Percentiles rank a stretch among this genome's conserved stretches.
phyloP scores from a whole-genome alignment of 1,140 invertebrate species.

The Gonioctena quinquepunctata region DNA sequence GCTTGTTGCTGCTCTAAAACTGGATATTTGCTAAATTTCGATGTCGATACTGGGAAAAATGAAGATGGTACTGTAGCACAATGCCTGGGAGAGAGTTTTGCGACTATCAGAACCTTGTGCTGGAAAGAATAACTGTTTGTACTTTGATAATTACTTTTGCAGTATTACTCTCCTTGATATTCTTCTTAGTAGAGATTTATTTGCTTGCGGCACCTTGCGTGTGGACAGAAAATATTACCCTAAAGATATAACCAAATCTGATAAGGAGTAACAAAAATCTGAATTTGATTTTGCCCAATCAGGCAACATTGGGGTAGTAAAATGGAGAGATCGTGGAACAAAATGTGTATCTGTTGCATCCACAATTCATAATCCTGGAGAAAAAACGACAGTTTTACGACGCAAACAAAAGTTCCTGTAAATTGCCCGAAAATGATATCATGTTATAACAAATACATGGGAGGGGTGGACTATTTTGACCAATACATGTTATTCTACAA shows the following conservation, averaged over 20 bases:
- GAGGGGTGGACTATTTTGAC: not conserved
- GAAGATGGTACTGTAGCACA: not conserved
- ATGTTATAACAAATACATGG: slow-evolving; percentile 1
- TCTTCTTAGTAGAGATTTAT: not conserved
- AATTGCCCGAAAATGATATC: slow-evolving; percentile 6
- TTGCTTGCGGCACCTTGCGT: not conserved
- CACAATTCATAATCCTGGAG: not conserved
- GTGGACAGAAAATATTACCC: not conserved
- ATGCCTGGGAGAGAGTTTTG: not conserved
- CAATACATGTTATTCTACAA: not conserved
- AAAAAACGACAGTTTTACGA: not conserved
- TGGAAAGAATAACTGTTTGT: slow-evolving; percentile 1
- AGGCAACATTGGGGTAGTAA: not conserved
- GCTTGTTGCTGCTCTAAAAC: slow-evolving; percentile 36
- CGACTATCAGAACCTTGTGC: not conserved
- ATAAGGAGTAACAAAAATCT: not conserved
- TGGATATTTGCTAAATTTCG: slow-evolving; percentile 30
- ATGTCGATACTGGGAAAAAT: not conserved
- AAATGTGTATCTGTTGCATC: slow-evolving; percentile 8
- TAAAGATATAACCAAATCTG: not conserved
- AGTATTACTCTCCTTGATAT: slow-evolving; percentile 9
- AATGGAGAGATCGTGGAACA: not conserved
- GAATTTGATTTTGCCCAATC: slow-evolving; percentile 14
- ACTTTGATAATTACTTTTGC: not conserved
- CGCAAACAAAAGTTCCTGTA: not conserved